Base-by-base conservation (phyloP, 2,888 invertebrate genomes). In the Calliphora vomitoria region DNA sequence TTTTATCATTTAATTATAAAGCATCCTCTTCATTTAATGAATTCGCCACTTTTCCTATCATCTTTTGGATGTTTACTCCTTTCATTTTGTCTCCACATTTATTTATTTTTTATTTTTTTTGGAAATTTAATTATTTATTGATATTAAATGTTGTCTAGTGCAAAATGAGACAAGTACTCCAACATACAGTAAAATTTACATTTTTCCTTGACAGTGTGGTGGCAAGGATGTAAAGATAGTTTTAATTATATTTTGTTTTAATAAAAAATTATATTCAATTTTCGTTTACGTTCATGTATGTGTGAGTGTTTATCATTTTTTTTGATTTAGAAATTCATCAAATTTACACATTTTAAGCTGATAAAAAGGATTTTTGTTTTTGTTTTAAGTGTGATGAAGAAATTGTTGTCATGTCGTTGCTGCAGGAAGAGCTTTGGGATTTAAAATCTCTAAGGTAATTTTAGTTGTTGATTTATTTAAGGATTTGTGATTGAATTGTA, bases 101-200 rank as follows among this genome's bases (percentile, higher is more conserved):
- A 15, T 60, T 81, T 72, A 74, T 84, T 84, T 74, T 50, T 72
- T 25, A 18, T 60, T 81, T 72, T 78, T 84, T 84, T 74, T 15
- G 85, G 82, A 82, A 87, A 87, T 82, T 82, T 87, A 82, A 82
- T 87, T 87, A 87, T 80, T 87, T 87, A 87, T 87, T 85, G 87
- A 85, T 82, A 87, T 87, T 79, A 87, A 87, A 87, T 87, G 64
- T 82, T 87, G 87, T 87, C 87, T 87, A 47, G 35, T 62, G 53
- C 44, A 81, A 74, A 80, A 60, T 62, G 38, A 64, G 79, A 50
- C 15, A 75, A 44, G 44, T 31, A 62, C 53, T 8, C 25, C 50
- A 8, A 41, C 60, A 50, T 8, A 58, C 62, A 31, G 2, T 35
- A 11, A 6, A 41, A 35, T 41, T 71, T 38, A 53, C 41, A 55